A percentile compares a stretch with the other conserved stretches of the same genome.
Evolutionary conservation across 1,140 invertebrate species (phyloP).

Genomic region (Cepaea nemoralis): DNA sequence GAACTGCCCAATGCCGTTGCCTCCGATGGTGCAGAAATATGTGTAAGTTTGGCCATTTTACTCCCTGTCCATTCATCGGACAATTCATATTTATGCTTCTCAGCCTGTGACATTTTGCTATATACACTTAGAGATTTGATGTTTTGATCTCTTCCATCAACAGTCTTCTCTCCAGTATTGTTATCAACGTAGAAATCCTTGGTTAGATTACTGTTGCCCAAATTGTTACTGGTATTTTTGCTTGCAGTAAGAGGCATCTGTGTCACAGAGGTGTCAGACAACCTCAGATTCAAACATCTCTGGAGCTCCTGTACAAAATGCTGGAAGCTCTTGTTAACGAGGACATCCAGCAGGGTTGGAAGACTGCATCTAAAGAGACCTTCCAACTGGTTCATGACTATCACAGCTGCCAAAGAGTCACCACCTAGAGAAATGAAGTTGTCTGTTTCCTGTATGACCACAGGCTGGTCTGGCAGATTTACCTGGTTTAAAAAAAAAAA

Average conservation of each 20-base stretch:
- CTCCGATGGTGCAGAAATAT: neutral
- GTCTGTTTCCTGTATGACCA: conserved; percentile 19
- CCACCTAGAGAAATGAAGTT: conserved; percentile 71
- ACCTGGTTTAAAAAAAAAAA: conserved; percentile 34
- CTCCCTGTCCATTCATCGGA: neutral
- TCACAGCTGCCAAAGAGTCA: conserved; percentile 71
- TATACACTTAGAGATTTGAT: neutral
- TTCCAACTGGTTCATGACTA: conserved; percentile 65
- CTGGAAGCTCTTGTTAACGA: conserved; percentile 63
- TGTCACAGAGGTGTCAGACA: neutral
- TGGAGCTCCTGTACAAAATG: conserved; percentile 28
- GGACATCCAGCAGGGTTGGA: conserved; percentile 60
- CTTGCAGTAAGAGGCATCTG: no score
- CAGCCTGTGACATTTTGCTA: neutral
- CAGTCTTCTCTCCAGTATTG: neutral
- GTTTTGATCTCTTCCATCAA: neutral
- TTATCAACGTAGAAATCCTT: no score
- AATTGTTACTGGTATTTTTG: neutral
- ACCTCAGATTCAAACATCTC: neutral
- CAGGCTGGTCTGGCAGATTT: neutral
- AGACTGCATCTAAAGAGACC: conserved; percentile 44
- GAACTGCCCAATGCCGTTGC: neutral
- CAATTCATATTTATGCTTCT: neutral
- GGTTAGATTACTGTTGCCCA: neutral
- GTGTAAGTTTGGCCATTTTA: neutral